Base-by-base conservation (phyloP, 64 coral and sea anemone genomes). In the Pachyseris speciosa region DNA sequence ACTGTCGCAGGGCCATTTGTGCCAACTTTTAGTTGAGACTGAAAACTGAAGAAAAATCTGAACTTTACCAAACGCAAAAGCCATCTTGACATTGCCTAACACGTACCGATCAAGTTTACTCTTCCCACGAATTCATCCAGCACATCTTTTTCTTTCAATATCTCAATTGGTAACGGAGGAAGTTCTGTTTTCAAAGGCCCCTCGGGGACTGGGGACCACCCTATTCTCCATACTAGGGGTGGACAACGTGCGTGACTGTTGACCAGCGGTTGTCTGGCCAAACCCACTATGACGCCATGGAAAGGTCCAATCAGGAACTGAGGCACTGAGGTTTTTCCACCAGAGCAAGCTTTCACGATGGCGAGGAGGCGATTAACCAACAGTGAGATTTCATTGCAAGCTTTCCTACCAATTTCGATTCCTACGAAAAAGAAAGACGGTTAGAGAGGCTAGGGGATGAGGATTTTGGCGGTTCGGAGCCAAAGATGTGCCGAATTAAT, bases 101-200 rank as follows among this genome's bases (percentile, higher is more conserved):
- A 78, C 96, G 68, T 64, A 99, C 97, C 97, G 48, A 99, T 37
- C 7, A 95, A 86, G 68, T 99, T 95, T 12, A 99, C 97, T 73
- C 90, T 79, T 64, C 81, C 66, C 5, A 99, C 86, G 83, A 99
- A 99, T 27, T 99, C 97, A 74, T 99, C 91, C 13, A 99, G 59
- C 36, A 99, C 94, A 33, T 99, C 97, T 87, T 99, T 99, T 42
- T 99, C 97, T 83, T 95, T 99, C 26, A 99, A 84, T 63, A 99
- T 99, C 45, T 99, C 97, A 49, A 95, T 99, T 15, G 97, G 94
- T 20, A 99, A 20, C 2, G 97, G 97, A 5, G 97, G 97, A 26
- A 99, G 63, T 53, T 99, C 97, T 22, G 85, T 93, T 65, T 93
- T 88, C 2, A 90, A 72, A 8, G 90, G 81, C 9, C 94, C 93